phyloP scores from a whole-genome alignment of 2,888 invertebrate species.

The Caenorhabditis sp. region DNA sequence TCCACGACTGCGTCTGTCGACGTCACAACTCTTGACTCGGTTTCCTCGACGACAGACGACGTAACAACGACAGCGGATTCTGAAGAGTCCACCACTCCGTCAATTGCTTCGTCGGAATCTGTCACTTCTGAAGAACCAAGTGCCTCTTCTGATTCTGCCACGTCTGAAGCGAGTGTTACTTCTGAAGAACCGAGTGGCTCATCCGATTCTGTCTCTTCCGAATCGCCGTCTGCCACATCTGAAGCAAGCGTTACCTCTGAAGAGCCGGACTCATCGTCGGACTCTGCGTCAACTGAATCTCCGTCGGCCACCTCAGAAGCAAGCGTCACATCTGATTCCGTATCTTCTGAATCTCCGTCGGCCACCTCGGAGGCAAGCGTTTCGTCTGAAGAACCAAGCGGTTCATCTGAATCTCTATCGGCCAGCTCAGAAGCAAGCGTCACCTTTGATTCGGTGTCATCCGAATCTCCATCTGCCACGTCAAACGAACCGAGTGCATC shows the following conservation, averaged over 20 bases:
- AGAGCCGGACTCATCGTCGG: too few species aligned
- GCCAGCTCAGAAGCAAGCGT: slow-evolving; percentile 4
- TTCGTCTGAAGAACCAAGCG: slow-evolving; percentile 1
- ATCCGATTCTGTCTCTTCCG: slow-evolving; percentile 8
- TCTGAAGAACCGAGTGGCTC: slow-evolving; percentile 22
- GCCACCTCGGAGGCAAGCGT: too few species aligned
- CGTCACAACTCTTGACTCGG: slow-evolving; percentile 17
- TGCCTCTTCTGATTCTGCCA: background rate
- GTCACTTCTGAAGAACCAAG: background rate
- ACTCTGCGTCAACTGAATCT: slow-evolving; percentile 3
- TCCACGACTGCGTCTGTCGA: too few species aligned
- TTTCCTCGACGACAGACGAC: background rate
- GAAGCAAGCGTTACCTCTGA: slow-evolving; percentile 12
- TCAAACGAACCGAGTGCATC: slow-evolving; percentile 7
- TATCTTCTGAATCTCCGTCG: background rate
- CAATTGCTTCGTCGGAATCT: slow-evolving; percentile 15
- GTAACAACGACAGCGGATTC: slow-evolving; percentile 10
- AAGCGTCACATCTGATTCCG: slow-evolving; percentile 3
- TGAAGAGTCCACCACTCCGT: background rate
- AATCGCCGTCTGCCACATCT: background rate
- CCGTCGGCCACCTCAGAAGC: background rate
- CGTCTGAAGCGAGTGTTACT: slow-evolving; percentile 7
- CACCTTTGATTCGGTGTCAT: slow-evolving; percentile 5
- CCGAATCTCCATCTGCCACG: slow-evolving; percentile 15
- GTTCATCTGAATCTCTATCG: slow-evolving; percentile 1